Evolutionary conservation across 1,140 invertebrate genomes (phyloP).

Genomic region (Panagrolaimus sp.): DNA sequence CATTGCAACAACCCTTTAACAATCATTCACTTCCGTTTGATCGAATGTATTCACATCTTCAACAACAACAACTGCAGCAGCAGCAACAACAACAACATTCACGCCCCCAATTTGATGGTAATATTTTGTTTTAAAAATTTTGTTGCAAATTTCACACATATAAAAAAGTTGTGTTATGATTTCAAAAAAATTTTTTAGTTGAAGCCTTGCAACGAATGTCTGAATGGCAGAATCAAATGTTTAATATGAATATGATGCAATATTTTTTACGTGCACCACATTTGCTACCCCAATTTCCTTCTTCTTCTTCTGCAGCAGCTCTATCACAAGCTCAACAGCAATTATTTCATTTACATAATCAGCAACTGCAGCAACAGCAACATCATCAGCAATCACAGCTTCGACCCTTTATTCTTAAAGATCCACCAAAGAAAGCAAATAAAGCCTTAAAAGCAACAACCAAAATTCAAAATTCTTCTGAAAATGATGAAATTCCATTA

Average conservation of each 20-base stretch:
- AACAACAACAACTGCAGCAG: no score
- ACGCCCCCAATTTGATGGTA: not conserved
- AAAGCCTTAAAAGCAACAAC: not conserved
- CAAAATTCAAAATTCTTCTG: not conserved
- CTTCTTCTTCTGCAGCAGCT: not conserved
- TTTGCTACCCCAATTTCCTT: no score
- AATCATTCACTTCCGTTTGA: slow-evolving; percentile 11
- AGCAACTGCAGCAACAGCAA: not conserved
- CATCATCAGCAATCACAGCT: not conserved
- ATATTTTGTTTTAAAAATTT: not conserved
- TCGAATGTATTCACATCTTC: not conserved
- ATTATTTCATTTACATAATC: not conserved
- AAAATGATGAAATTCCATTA: slow-evolving; percentile 7
- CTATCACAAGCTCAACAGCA: not conserved
- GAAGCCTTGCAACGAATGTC: not conserved
- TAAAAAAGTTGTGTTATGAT: not conserved
- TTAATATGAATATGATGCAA: slow-evolving; percentile 8
- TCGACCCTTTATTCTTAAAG: slow-evolving; percentile 5
- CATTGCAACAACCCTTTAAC: slow-evolving; percentile 4
- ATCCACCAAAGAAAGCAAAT: slow-evolving; percentile 5
- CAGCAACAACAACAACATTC: not conserved
- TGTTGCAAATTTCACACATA: not conserved
- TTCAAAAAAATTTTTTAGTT: not conserved
- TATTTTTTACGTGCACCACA: not conserved
- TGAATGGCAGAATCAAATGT: slow-evolving; percentile 11